Base-by-base conservation (phyloP, 2,113 vertebrate species). In the Brachyhypopomus gauderio region DNA sequence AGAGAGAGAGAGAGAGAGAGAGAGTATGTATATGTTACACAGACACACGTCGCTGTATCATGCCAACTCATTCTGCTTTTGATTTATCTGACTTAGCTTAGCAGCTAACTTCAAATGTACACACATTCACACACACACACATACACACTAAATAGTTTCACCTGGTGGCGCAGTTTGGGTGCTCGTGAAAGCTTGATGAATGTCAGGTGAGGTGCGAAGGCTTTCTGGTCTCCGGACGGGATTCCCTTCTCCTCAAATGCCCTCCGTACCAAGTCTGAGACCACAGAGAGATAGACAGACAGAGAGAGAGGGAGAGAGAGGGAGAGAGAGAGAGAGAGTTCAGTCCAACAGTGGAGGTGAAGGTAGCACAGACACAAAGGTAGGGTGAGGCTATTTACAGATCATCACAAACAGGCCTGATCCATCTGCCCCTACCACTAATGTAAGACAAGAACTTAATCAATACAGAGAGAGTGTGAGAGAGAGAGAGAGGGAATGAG, bases 181-280 rank as follows among this genome's bases (percentile, higher is more conserved):
- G 94, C 93, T 93, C 91, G 95, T 72, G 96, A 97, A 83, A 98
- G 91, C 87, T 99, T 99, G 95, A 99, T 96, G 86, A 99, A 97
- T 85, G 97, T 99, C 87, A 99, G 92, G 86, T 99, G 97, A 59
- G 98, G 97, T 85, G 95, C 94, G 86, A 96, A 98, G 87, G 86
- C 86, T 88, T 90, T 93, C 58, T 80, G 86, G 67, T 95, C 96
- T 90, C 91, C 94, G 72, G 91, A 72, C 62, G 92, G 69, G 79
- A 99, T 92, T 25, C 96, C 96, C 77, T 93, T 94, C 88, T 93
- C 94, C 88, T 94, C 94, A 86, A 99, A 98, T 80, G 88, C 91
- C 23, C 88, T 93, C 86, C 87, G 93, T 81, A 96, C 88, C 73
- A 90, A 87, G 84, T 94, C 98, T 99, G 90, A 38, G 86, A 78